Conservation (phyloP, 2,888 invertebrate species). For the Drosophila dives region DNA sequence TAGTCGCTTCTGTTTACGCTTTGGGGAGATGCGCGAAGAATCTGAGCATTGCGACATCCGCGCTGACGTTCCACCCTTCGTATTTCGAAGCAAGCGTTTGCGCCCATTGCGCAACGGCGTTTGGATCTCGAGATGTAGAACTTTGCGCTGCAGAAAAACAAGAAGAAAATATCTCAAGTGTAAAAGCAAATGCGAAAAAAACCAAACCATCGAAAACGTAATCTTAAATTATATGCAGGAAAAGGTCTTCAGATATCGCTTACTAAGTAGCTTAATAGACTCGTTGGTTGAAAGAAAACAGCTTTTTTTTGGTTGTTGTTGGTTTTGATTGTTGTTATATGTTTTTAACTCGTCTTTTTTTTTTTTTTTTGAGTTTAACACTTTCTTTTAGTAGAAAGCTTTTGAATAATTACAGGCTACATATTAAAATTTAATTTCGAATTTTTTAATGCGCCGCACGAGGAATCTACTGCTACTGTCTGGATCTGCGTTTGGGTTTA, state of each 20-base stretch:
- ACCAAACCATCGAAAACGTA: conserved; percentile 8
- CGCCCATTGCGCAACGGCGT: conserved; percentile 80
- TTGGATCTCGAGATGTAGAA: conserved; percentile 51
- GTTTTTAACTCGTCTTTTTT: conserved; percentile 25
- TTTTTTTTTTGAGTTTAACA: conserved; percentile 16
- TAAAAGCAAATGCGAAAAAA: conserved; percentile 7
- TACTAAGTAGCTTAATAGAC: background rate
- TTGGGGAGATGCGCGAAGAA: conserved; percentile 54
- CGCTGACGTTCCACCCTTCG: conserved; percentile 27
- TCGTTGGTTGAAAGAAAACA: conserved; percentile 54
- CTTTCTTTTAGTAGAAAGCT: background rate
- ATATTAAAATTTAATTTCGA: conserved; percentile 1
- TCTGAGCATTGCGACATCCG: conserved; percentile 35
- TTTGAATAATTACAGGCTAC: conserved; percentile 17
- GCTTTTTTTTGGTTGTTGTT: conserved; percentile 47
- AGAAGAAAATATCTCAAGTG: conserved; percentile 1
- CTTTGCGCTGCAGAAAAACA: conserved; percentile 46
- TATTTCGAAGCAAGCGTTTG: conserved; percentile 66
- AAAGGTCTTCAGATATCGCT: background rate
- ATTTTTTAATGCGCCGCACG: background rate
- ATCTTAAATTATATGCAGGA: background rate
- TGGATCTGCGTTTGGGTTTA: background rate
- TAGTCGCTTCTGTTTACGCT: conserved; percentile 71
- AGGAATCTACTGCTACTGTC: conserved; percentile 22
- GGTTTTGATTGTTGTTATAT: conserved; percentile 20